Evolutionary conservation across 2,113 vertebrate genomes (phyloP), one percentile per base, ranked within the genome.

Genomic region (Crotalus helleri): DNA sequence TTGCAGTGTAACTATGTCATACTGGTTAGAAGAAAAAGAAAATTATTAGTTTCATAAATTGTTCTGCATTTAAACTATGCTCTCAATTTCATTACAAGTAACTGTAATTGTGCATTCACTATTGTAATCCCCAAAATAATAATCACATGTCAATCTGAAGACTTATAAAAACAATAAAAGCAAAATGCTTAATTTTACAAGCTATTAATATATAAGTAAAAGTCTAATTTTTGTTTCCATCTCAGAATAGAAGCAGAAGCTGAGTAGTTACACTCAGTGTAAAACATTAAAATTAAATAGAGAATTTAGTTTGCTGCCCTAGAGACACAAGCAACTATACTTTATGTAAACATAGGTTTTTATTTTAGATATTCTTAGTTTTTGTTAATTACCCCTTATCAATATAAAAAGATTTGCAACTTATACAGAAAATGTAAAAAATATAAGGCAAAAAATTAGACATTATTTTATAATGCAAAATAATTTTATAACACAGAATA

Each of bases 311-410:
- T 91, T 90, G 33, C 53, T 92, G 55, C 89, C 88, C 19, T 74
- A 24, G 33, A 91, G 87, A 95, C 57, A 87, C 85, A 92, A 86
- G 94, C 91, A 88, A 93, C 59, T 29, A 91, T 93, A 91, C 90
- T 95, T 88, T 90, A 91, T 0, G 91, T 53, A 92, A 85, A 61
- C 54, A 61, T 33, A 91, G 91, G 81, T 61, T 92, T 86, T 93
- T 94, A 92, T 91, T 96, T 94, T 90, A 92, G 85, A 91, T 74
- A 85, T 55, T 93, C 81, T 86, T 88, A 95, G 91, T 53, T 55
- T 88, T 69, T 69, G 23, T 86, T 90, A 95, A 92, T 44, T 58
- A 10, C 81, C 51, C 53, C 6, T 64, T 57, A 24, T 81, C 61
- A 49, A 2, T 3, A 33, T 3, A 19, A 39, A 44, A 54, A 23